Base-by-base conservation (phyloP, 1,140 invertebrate genomes). In the Rhysida immarginata region DNA sequence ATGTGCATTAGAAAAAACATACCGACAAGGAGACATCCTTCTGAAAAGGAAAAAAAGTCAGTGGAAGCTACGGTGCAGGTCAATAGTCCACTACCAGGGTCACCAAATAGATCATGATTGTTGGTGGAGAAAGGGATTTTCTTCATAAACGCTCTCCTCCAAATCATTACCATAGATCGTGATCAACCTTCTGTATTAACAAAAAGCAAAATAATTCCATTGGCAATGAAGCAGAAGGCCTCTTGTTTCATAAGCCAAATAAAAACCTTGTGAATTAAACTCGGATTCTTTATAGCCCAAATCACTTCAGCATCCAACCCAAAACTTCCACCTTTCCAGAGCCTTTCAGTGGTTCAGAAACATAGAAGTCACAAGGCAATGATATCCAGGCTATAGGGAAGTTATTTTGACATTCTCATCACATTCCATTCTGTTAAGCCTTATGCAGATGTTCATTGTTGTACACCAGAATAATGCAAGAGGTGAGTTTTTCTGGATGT, bases 151-250 rank as follows among this genome's bases (percentile, higher is more conserved):
- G n/a, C n/a, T n/a, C n/a, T n/a, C n/a, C n/a, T n/a, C n/a, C n/a
- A n/a, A n/a, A n/a, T n/a, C n/a, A n/a, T n/a, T n/a, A n/a, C n/a
- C n/a, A n/a, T n/a, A n/a, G n/a, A n/a, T n/a, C n/a, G n/a, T n/a
- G n/a, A n/a, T n/a, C n/a, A n/a, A n/a, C n/a, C n/a, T n/a, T n/a
- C n/a, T n/a, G n/a, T n/a, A n/a, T n/a, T n/a, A n/a, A n/a, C n/a
- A n/a, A n/a, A n/a, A n/a, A n/a, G n/a, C n/a, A 18, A 46, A 54
- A 2, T 61, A 65, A 51, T 62, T 62, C 24, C 54, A 62, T 20
- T 59, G 16, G 29, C 29, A 35, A 8, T 35, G 29, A 35, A 16
- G 16, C 5, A 35, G 5, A 35, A 35, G 29, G 5, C 16, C 29
- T 35, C 5, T 35, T 35, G 29, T 35, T 35, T 35, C 5, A 35